Percentiles rank a stretch among this genome's conserved stretches.
These are phyloP conservation scores for Microctonus hyperodae DNA, from an alignment of 2,888 invertebrate species.

Conservation along the genomic window DNA sequence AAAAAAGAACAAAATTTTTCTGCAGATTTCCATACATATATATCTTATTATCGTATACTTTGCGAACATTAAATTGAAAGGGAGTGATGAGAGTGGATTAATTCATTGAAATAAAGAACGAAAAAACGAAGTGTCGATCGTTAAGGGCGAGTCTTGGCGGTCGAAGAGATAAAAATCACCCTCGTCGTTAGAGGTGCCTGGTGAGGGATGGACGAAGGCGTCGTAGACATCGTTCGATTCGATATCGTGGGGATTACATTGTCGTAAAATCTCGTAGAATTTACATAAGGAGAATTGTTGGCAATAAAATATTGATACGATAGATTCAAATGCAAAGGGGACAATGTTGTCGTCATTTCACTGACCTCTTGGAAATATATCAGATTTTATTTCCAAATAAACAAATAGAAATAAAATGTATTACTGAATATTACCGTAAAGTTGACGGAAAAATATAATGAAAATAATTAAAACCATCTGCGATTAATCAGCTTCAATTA, in stretches of 20 bases:
- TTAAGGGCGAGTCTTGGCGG: slow-evolving; percentile 38
- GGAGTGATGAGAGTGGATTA: slow-evolving; percentile 40
- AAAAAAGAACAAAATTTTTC: neutral
- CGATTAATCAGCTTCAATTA: slow-evolving; percentile 4
- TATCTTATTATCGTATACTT: neutral
- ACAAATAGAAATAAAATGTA: neutral
- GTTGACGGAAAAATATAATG: neutral
- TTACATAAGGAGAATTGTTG: slow-evolving; percentile 55
- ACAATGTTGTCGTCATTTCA: slow-evolving; percentile 21
- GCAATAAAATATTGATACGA: slow-evolving; percentile 45
- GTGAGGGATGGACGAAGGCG: slow-evolving; percentile 17
- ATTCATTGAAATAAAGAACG: slow-evolving; percentile 50
- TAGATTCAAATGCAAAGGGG: slow-evolving; percentile 34
- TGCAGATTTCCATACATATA: neutral
- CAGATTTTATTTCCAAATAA: neutral
- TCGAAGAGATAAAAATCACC: slow-evolving; percentile 31
- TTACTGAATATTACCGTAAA: neutral
- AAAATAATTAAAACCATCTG: slow-evolving; percentile 24
- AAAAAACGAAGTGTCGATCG: slow-evolving; percentile 61
- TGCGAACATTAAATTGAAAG: neutral
- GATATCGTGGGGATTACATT: slow-evolving; percentile 57
- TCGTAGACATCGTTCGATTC: slow-evolving; percentile 21
- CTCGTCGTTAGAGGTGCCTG: neutral
- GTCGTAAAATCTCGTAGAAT: slow-evolving; percentile 58
- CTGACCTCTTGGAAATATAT: slow-evolving; percentile 31